Conservation (phyloP, 2,797 vertebrate genomes). For the Crax fasciolata region DNA sequence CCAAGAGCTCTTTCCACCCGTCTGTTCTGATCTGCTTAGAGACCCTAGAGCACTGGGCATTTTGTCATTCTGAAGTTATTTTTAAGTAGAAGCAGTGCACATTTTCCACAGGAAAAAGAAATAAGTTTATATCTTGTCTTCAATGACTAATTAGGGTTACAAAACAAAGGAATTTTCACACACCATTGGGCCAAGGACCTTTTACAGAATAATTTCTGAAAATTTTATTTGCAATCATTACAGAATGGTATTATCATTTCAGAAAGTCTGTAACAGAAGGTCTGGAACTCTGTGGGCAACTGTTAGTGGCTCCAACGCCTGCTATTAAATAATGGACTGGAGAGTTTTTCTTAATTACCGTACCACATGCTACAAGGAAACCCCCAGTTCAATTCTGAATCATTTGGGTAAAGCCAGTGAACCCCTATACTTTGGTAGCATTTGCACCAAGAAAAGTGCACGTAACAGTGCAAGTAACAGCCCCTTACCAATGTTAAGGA, state of each 20-base stretch:
- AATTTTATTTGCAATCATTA: conserved; percentile 19
- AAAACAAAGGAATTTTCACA: conserved; percentile 15
- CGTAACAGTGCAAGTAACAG: background rate
- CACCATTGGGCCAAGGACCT: background rate
- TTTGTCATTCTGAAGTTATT: background rate
- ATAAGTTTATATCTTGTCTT: background rate
- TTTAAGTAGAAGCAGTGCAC: background rate
- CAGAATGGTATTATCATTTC: background rate
- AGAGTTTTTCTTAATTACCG: background rate
- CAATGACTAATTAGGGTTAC: conserved; percentile 22
- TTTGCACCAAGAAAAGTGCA: background rate
- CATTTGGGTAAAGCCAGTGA: background rate
- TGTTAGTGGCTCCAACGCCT: background rate
- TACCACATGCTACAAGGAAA: background rate
- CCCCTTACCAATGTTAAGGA: rapidly evolving
- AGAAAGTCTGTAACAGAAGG: background rate
- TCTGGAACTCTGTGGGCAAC: background rate
- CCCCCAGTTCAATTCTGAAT: background rate
- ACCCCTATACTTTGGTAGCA: background rate
- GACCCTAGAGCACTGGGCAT: background rate
- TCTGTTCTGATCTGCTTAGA: background rate
- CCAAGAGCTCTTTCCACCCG: background rate
- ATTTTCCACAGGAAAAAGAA: background rate
- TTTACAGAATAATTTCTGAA: background rate
- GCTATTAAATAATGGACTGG: background rate